Conservation (phyloP, 2,888 invertebrate species). For the Physocephala rufipes region DNA sequence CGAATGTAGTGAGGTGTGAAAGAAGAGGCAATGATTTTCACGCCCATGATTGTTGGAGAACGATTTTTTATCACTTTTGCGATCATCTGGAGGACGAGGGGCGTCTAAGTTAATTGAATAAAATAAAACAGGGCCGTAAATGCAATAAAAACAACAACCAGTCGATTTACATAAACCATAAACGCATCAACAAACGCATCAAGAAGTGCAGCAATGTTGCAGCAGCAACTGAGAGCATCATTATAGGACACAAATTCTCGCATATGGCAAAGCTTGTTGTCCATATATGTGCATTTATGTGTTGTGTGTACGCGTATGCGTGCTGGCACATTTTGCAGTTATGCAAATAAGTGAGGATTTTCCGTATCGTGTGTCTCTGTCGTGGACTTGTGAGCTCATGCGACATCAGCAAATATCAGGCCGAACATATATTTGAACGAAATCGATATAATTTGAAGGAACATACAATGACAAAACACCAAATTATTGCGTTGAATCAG, state of each 20-base stretch:
- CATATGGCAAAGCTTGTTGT: neutral
- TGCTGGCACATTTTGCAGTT: slow-evolving; percentile 16
- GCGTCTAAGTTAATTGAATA: slow-evolving; percentile 44
- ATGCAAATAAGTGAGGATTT: slow-evolving; percentile 28
- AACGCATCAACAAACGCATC: neutral
- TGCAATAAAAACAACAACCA: slow-evolving; percentile 10
- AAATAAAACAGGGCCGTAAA: slow-evolving; percentile 46
- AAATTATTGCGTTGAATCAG: slow-evolving; percentile 17
- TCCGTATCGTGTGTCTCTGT: slow-evolving; percentile 4
- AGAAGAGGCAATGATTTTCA: slow-evolving; percentile 39
- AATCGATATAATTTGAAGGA: slow-evolving; percentile 35
- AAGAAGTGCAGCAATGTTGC: neutral
- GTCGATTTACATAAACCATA: slow-evolving; percentile 3
- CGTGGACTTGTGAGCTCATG: no score
- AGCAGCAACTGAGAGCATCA: neutral
- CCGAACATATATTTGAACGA: slow-evolving; percentile 33
- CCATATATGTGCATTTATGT: neutral
- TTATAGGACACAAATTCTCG: neutral
- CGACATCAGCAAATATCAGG: slow-evolving; percentile 25
- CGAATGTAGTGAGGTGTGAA: slow-evolving; percentile 33
- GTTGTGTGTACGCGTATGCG: slow-evolving; percentile 17
- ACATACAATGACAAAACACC: slow-evolving; percentile 11
- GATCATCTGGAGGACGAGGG: slow-evolving; percentile 31
- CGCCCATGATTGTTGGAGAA: slow-evolving; percentile 41
- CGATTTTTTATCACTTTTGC: slow-evolving; percentile 42